Conservation (phyloP, 2,797 vertebrate species). For the Acrossocheilus fasciatus region DNA sequence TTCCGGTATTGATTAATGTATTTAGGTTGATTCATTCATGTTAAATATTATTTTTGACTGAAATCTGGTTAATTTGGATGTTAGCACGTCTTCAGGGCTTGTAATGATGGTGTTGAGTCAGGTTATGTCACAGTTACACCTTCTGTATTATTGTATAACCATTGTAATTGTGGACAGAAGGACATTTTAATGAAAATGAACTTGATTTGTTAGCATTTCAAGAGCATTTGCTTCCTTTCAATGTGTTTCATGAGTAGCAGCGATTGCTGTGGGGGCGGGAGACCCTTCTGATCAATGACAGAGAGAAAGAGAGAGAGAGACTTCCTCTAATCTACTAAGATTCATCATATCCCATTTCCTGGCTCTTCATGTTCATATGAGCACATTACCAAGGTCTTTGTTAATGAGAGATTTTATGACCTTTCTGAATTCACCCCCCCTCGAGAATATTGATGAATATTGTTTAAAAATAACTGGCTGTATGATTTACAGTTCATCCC, state of each 20-base stretch:
- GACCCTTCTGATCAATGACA: slow-evolving; percentile 42
- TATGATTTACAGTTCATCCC: slow-evolving; percentile 73
- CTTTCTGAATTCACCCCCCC: slow-evolving; percentile 76
- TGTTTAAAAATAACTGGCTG: slow-evolving; percentile 72
- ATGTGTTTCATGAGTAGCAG: neutral
- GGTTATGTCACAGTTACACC: neutral
- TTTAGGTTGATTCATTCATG: neutral
- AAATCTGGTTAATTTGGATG: neutral
- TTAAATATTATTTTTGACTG: neutral
- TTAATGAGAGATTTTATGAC: slow-evolving; percentile 77
- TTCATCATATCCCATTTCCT: slow-evolving; percentile 38
- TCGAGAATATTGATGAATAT: slow-evolving; percentile 74
- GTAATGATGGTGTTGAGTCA: neutral
- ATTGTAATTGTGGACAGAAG: neutral
- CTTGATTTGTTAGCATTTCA: slow-evolving; percentile 35
- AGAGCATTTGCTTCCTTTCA: slow-evolving; percentile 10
- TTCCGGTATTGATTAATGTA: neutral
- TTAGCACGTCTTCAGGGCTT: neutral
- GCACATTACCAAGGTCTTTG: slow-evolving; percentile 59
- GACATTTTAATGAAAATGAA: slow-evolving; percentile 14
- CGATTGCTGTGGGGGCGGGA: slow-evolving; percentile 23
- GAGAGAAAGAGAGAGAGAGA: slow-evolving; percentile 24
- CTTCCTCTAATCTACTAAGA: slow-evolving; percentile 2
- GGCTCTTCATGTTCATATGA: slow-evolving; percentile 43
- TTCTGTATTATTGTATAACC: neutral